A percentile compares a stretch with the other conserved stretches of the same genome.
Evolutionary conservation across 2,113 vertebrate species (phyloP).

Genomic region (Macrotis lagotis): DNA sequence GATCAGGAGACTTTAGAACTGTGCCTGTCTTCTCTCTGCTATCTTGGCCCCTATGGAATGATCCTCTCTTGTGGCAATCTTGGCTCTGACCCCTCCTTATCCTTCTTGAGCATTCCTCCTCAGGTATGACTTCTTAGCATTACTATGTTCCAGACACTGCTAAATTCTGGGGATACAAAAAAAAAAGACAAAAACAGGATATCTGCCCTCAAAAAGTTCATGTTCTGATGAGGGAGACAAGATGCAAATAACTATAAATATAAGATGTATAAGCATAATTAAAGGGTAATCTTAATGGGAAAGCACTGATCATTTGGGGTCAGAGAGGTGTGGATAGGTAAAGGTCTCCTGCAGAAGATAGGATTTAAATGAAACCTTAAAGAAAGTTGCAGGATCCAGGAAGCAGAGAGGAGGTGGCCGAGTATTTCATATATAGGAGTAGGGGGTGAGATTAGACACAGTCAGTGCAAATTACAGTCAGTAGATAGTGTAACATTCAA

Average conservation of each 20-base stretch:
- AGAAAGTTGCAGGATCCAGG: background rate
- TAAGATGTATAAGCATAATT: background rate
- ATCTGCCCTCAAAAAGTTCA: background rate
- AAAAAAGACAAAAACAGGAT: background rate
- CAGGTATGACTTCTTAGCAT: background rate
- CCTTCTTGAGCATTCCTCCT: background rate
- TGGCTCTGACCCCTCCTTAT: background rate
- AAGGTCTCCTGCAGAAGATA: background rate
- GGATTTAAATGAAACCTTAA: background rate
- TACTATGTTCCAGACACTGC: background rate
- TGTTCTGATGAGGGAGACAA: background rate
- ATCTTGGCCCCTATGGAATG: no score
- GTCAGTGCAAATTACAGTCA: background rate
- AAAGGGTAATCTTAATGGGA: background rate
- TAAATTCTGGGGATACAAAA: background rate
- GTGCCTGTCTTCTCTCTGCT: no score
- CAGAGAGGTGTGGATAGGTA: background rate
- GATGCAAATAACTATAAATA: background rate
- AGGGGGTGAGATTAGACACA: background rate
- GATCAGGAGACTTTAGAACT: no score
- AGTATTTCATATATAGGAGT: background rate
- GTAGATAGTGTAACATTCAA: background rate
- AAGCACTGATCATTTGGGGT: background rate
- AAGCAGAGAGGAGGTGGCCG: background rate
- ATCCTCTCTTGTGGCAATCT: no score